A percentile compares a stretch with the other conserved stretches of the same genome.
Conservation (phyloP, 1,140 invertebrate species). For the Drosophila nikananu region DNA sequence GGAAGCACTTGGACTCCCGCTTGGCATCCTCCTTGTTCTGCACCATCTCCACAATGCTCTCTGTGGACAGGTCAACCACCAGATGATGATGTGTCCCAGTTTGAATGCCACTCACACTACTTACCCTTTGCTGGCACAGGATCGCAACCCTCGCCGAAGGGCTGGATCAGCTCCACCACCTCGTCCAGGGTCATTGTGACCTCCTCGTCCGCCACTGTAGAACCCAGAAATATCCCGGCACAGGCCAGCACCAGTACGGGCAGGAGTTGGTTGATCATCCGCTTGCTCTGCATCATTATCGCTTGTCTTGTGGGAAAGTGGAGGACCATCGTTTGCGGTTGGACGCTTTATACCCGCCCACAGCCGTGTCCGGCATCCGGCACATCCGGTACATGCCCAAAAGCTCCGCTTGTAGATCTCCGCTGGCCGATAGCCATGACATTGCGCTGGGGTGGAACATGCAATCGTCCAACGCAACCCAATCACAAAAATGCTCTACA, state of each 20-base stretch:
- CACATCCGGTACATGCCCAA: conserved; percentile 42
- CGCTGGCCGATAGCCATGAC: conserved; percentile 30
- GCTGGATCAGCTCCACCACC: conserved; percentile 59
- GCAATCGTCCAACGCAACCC: conserved; percentile 26
- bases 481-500: conserved; percentile 23
- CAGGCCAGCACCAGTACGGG: conserved; percentile 30
- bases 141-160: conserved; percentile 57
- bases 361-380: conserved; percentile 1
- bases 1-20: conserved; percentile 66
- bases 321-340: not conserved
- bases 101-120: not conserved
- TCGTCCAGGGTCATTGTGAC: conserved; percentile 51
- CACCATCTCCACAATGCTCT: conserved; percentile 61
- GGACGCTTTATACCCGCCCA: conserved; percentile 32
- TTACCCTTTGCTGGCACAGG: conserved; percentile 56
- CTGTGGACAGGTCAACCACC: conserved; percentile 13
- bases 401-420: conserved; percentile 40
- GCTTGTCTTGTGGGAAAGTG: conserved; percentile 17
- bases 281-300: conserved; percentile 21
- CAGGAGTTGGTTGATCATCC: conserved; percentile 14
- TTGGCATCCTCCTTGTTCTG: conserved; percentile 61
- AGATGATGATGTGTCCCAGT: not conserved
- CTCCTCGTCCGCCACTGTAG: conserved; percentile 44
- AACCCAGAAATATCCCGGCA: conserved; percentile 18
- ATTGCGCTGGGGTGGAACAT: conserved; percentile 38